Evolutionary conservation across 2,797 vertebrate species (phyloP).

Genomic region (Chrosomus eos): DNA sequence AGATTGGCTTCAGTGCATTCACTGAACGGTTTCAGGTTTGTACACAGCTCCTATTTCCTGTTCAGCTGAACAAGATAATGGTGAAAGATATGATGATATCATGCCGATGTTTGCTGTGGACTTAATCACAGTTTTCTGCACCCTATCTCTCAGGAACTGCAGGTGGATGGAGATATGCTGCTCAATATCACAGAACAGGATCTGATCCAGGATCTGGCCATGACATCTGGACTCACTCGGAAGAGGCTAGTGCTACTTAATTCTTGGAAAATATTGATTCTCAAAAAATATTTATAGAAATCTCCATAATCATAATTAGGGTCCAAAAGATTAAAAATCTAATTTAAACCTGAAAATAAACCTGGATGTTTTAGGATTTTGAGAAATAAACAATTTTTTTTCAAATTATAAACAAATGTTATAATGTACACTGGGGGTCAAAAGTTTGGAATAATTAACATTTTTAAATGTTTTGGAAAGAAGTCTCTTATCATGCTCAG

Average conservation of each 20-base stretch:
- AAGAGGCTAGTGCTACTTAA: conserved; percentile 80
- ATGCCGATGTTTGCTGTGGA: not conserved
- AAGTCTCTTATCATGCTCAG: no score
- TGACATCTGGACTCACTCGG: conserved; percentile 86
- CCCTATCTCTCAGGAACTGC: conserved; percentile 81
- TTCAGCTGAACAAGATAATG: not conserved
- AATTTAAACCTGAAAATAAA: not conserved
- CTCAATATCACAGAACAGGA: conserved; percentile 90
- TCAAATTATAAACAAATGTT: not conserved
- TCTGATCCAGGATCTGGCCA: conserved; percentile 84
- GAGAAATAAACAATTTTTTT: not conserved
- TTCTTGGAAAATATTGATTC: not conserved
- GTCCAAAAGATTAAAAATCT: not conserved
- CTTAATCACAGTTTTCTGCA: not conserved
- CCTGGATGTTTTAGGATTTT: not conserved
- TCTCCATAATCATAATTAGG: not conserved
- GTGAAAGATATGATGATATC: not conserved
- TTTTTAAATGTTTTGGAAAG: no score
- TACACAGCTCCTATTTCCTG: not conserved
- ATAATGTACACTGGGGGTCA: not conserved
- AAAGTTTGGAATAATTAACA: no score
- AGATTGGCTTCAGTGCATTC: conserved; percentile 89
- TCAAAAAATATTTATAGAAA: not conserved
- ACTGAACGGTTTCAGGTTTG: conserved; percentile 88
- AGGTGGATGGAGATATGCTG: conserved; percentile 95